Evolutionary conservation across 2,113 vertebrate genomes (phyloP).

Genomic region (Opisthocomus hoazin): DNA sequence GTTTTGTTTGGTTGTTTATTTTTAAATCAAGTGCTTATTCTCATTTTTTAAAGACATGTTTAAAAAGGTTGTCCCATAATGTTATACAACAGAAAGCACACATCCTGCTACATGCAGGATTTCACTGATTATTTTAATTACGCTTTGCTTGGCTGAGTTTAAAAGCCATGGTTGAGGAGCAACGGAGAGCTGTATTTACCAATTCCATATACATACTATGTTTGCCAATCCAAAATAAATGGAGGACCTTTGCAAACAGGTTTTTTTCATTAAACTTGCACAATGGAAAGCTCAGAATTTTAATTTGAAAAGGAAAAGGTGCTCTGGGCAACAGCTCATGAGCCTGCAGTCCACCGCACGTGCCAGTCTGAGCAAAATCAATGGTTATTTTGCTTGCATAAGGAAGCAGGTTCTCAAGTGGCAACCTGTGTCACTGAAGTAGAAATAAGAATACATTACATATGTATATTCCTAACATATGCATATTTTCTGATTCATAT

Average conservation of each 20-base stretch:
- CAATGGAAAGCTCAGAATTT: not conserved
- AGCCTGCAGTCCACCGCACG: not conserved
- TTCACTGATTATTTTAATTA: not conserved
- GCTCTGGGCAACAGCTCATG: not conserved
- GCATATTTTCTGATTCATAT: not conserved
- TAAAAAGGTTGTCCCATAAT: not conserved
- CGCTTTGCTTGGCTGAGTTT: not conserved
- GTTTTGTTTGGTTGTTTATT: not conserved
- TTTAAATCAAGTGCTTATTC: not conserved
- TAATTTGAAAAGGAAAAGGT: not conserved
- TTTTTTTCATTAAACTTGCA: not conserved
- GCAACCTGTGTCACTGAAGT: not conserved
- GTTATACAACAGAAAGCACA: not conserved
- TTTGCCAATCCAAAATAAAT: not conserved
- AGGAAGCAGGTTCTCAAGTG: not conserved
- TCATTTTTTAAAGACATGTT: not conserved
- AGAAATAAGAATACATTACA: not conserved
- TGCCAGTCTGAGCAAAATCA: not conserved
- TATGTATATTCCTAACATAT: not conserved
- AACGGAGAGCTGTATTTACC: not conserved
- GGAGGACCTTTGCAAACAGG: not conserved
- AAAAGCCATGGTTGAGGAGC: not conserved
- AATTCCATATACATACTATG: accelerated
- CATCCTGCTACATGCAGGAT: not conserved
- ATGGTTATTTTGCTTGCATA: not conserved